These are phyloP conservation scores for Neotoxoptera formosana DNA, from an alignment of 1,140 invertebrate genomes.

Conservation along the genomic window DNA sequence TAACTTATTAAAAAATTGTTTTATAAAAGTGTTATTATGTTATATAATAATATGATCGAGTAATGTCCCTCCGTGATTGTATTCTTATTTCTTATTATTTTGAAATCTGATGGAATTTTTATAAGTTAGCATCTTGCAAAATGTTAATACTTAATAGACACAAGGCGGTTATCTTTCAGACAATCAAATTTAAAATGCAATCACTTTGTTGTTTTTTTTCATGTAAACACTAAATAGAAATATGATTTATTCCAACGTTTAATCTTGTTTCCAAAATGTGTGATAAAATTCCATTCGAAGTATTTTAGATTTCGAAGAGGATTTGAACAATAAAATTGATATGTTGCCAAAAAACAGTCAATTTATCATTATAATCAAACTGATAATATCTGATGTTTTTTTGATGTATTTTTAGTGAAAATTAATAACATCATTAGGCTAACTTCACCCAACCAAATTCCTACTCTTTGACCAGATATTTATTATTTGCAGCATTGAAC, in stretches of 20 bases:
- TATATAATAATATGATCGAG: not conserved
- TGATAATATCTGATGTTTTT: not conserved
- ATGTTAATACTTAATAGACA: not conserved
- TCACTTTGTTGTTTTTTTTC: not conserved
- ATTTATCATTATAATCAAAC: conserved; percentile 32
- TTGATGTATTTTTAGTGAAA: not conserved
- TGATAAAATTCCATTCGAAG: not conserved
- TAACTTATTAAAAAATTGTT: not conserved
- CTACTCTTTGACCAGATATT: not conserved
- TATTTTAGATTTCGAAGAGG: not conserved
- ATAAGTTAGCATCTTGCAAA: not conserved
- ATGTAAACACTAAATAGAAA: not conserved
- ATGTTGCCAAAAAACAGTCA: not conserved
- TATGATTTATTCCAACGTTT: not conserved
- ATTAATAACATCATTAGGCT: not conserved
- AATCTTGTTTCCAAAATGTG: not conserved
- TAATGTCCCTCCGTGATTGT: not conserved
- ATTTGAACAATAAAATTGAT: not conserved
- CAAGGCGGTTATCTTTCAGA: not conserved
- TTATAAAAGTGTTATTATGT: not conserved
- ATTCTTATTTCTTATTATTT: not conserved
- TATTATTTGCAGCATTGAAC: not conserved
- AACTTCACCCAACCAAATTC: not conserved
- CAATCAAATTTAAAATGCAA: not conserved
- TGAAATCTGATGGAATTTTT: not conserved